These are phyloP conservation scores for Macquaria australasica DNA, from an alignment of 2,113 vertebrate genomes.

Conservation along the genomic window DNA sequence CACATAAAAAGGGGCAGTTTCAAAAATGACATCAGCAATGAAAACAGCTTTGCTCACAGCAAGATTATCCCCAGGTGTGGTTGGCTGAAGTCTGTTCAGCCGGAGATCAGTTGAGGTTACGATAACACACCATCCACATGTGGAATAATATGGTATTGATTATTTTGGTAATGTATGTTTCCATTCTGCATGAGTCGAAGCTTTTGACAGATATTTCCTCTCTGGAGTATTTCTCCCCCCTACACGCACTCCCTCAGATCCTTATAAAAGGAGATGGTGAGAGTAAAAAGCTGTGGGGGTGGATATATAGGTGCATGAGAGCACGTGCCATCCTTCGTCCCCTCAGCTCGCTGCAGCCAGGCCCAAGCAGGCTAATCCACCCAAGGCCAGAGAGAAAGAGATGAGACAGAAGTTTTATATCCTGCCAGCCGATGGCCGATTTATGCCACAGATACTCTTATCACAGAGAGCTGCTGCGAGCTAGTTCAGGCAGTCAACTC, in stretches of 20 bases:
- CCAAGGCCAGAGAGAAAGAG: constrained; percentile 50
- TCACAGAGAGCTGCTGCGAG: constrained; percentile 30
- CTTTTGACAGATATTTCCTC: constrained; percentile 61
- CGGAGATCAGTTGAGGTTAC: constrained; percentile 57
- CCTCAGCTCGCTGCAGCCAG: constrained; percentile 22
- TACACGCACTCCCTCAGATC: constrained; percentile 19
- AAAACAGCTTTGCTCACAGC: constrained; percentile 56
- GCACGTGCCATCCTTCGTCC: constrained; percentile 60
- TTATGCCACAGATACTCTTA: constrained; percentile 49
- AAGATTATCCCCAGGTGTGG: constrained; percentile 61
- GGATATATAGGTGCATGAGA: constrained; percentile 17
- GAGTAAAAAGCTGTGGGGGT: constrained; percentile 26
- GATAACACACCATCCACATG: constrained; percentile 49
- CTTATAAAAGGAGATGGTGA: constrained; percentile 27
- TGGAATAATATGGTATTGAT: constrained; percentile 61
- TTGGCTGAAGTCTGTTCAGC: constrained; percentile 12
- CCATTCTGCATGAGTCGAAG: constrained; percentile 20
- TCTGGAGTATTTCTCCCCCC: constrained; percentile 12
- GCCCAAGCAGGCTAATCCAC: constrained; percentile 54
- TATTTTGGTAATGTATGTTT: constrained; percentile 60
- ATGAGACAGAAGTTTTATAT: constrained; percentile 43
- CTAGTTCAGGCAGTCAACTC: too few species aligned
- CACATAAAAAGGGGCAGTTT: constrained; percentile 52
- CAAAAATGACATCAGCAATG: constrained; percentile 69
- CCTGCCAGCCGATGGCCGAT: constrained; percentile 37